Percentiles rank a stretch among this genome's conserved stretches.
Evolutionary conservation across 2,797 vertebrate species (phyloP).

Genomic region (Coluber constrictor): DNA sequence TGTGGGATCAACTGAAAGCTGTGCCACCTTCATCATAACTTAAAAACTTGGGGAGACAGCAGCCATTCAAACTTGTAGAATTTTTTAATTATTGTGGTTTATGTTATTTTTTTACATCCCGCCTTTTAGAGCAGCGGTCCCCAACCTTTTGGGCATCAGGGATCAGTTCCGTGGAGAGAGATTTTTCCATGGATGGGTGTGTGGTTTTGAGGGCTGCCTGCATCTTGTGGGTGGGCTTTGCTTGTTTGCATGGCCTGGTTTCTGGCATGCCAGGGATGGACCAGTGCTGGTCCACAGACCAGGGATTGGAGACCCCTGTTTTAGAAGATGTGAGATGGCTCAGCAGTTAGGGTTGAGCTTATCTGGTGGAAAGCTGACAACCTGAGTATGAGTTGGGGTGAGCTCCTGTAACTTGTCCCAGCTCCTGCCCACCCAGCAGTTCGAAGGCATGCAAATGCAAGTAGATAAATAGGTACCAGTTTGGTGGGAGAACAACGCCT

Average conservation of each 20-base stretch:
- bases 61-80: neutral
- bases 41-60: neutral
- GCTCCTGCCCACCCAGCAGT: neutral
- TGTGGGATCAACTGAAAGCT: neutral
- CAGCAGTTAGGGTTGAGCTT: neutral
- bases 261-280: too few species aligned
- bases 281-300: too few species aligned
- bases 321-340: neutral
- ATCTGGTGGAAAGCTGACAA: neutral
- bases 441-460: neutral
- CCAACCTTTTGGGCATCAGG: too few species aligned
- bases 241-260: too few species aligned
- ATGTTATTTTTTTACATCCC: neutral
- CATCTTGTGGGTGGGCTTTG: too few species aligned
- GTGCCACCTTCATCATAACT: neutral
- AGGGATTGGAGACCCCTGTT: too few species aligned
- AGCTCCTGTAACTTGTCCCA: neutral
- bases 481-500: neutral
- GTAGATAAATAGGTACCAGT: neutral
- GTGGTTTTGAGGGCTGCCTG: too few species aligned
- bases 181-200: too few species aligned
- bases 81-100: neutral
- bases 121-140: neutral
- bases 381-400: neutral
- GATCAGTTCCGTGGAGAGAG: too few species aligned